Percentiles rank a stretch among this genome's conserved stretches.
These are phyloP conservation scores for Drosophila novamexicana DNA, from an alignment of 1,140 invertebrate genomes.

Conservation along the genomic window DNA sequence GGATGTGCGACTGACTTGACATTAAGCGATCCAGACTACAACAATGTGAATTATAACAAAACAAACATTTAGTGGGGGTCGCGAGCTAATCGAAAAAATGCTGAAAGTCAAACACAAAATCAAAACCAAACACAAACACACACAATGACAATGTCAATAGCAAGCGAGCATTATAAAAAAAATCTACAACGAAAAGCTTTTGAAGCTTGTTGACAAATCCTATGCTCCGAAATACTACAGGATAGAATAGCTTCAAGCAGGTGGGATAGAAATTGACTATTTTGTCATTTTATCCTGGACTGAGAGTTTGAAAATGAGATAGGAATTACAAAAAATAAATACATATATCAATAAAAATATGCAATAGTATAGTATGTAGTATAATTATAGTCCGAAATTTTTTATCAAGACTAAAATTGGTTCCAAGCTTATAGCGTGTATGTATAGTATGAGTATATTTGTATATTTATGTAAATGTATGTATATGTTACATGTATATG, in stretches of 20 bases:
- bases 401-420: no score
- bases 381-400: no score
- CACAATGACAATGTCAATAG: conserved; percentile 66
- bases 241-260: conserved; percentile 6
- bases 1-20: conserved; percentile 40
- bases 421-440: no score
- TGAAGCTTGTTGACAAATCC: conserved; percentile 9
- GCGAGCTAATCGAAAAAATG: conserved; percentile 50
- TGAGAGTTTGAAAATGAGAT: background rate
- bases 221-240: background rate
- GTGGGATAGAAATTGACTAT: background rate
- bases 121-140: conserved; percentile 26
- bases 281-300: background rate
- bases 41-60: conserved; percentile 72
- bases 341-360: background rate
- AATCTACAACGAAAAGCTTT: conserved; percentile 43
- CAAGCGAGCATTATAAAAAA: conserved; percentile 35
- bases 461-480: no score
- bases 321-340: background rate
- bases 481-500: no score
- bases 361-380: no score
- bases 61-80: conserved; percentile 55
- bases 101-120: conserved; percentile 67
- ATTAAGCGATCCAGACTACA: conserved; percentile 53
- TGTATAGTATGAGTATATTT: no score